Conservation (phyloP, 2,888 invertebrate genomes). For the Laspeyria flexula region DNA sequence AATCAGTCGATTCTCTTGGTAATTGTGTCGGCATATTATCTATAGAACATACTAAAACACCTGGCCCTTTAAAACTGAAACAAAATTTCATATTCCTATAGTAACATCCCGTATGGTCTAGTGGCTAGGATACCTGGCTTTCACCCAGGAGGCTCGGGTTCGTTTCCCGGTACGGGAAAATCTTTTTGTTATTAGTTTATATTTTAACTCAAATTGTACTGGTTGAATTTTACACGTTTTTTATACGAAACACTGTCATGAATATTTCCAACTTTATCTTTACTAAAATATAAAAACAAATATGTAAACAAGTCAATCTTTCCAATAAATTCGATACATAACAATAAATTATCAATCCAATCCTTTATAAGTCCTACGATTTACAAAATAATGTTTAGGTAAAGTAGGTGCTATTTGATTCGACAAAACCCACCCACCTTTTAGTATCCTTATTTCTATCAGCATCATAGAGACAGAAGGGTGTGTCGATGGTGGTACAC, state of each 20-base stretch:
- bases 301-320: no score
- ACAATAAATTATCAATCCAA: no score
- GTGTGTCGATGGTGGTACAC: slow-evolving; percentile 99
- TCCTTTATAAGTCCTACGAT: no score
- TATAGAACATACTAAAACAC: slow-evolving; percentile 99
- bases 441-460: slow-evolving; percentile 98
- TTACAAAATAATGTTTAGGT: no score
- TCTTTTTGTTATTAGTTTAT: not conserved
- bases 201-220: no score
- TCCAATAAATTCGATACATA: no score
- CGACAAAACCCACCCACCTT: slow-evolving; percentile 77
- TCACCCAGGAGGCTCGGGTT: slow-evolving; percentile 91
- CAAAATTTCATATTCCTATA: slow-evolving; percentile 11
- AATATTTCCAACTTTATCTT: no score
- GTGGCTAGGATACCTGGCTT: slow-evolving; percentile 88
- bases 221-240: no score
- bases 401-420: no score
- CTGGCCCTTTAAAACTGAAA: slow-evolving; percentile 95
- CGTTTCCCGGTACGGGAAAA: slow-evolving; percentile 89
- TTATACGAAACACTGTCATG: no score
- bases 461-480: slow-evolving; percentile 99
- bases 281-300: no score
- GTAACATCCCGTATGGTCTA: slow-evolving; percentile 11
- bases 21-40: slow-evolving; percentile 99
- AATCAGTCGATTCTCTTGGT: slow-evolving; percentile 98